Percentiles rank a stretch among this genome's conserved stretches.
phyloP scores from a whole-genome alignment of 1,140 invertebrate species.

The Plectrocnemia conspersa region DNA sequence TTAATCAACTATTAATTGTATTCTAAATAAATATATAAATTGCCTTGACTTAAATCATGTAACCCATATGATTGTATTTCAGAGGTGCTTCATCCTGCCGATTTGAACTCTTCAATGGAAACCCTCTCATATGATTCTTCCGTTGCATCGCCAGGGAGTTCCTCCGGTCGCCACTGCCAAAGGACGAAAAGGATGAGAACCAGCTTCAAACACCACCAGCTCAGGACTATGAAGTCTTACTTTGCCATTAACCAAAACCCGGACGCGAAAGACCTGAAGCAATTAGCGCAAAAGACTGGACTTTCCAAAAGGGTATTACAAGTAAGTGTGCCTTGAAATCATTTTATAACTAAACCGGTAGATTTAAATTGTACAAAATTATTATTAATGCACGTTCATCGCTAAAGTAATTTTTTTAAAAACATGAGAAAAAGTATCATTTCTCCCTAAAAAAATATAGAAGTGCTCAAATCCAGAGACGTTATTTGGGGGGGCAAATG shows the following conservation, averaged over 20 bases:
- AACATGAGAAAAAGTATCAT: no score
- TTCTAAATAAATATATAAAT: background rate
- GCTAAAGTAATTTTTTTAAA: no score
- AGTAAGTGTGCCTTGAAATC: constrained; percentile 54
- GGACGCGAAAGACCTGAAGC: constrained; percentile 92
- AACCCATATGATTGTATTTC: no score
- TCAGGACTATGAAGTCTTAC: constrained; percentile 96
- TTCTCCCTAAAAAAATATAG: no score
- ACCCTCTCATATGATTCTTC: constrained; percentile 69
- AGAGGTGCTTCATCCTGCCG: constrained; percentile 69
- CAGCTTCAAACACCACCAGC: constrained; percentile 95
- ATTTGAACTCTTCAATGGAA: constrained; percentile 73
- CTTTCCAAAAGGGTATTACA: constrained; percentile 93
- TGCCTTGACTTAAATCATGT: no score
- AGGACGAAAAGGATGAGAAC: constrained; percentile 89
- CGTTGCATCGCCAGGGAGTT: constrained; percentile 64
- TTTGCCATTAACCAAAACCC: constrained; percentile 97
- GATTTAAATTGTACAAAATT: no score
- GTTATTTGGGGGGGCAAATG: no score
- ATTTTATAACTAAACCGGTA: no score
- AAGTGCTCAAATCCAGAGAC: background rate
- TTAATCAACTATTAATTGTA: background rate
- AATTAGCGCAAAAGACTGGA: constrained; percentile 93
- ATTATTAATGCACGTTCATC: no score
- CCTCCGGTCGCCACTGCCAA: constrained; percentile 50